Conservation (phyloP, 2,888 invertebrate species). For the Trypoxylon attenuatum region DNA sequence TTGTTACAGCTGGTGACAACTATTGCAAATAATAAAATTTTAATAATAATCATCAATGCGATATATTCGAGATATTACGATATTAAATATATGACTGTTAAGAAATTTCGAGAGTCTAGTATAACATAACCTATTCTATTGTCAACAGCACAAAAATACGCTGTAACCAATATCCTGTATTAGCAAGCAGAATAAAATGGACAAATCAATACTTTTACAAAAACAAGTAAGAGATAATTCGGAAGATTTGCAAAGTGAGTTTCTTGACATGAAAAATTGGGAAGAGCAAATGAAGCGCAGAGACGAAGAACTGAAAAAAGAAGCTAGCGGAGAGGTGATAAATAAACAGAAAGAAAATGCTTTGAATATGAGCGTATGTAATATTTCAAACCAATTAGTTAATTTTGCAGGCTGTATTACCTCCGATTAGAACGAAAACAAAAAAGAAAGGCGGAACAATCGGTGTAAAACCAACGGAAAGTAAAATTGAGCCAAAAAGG, state of each 20-base stretch:
- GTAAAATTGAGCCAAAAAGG: slow-evolving; percentile 70
- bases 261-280: slow-evolving; percentile 84
- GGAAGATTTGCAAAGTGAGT: slow-evolving; percentile 81
- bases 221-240: slow-evolving; percentile 84
- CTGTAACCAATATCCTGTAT: too few relatives aligned
- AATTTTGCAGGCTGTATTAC: slow-evolving; percentile 71
- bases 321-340: slow-evolving; percentile 58
- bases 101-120: too few relatives aligned
- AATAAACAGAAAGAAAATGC: too few relatives aligned
- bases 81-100: too few relatives aligned
- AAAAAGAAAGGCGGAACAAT: slow-evolving; percentile 22
- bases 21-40: too few relatives aligned
- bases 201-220: slow-evolving; percentile 81
- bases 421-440: slow-evolving; percentile 77
- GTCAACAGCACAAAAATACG: too few relatives aligned
- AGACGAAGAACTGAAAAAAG: slow-evolving; percentile 78
- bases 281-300: slow-evolving; percentile 84
- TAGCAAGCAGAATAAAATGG: too few relatives aligned
- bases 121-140: too few relatives aligned
- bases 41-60: too few relatives aligned
- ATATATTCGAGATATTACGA: too few relatives aligned
- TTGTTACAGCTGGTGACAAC: too few relatives aligned
- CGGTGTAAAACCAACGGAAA: slow-evolving; percentile 37
- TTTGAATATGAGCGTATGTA: too few relatives aligned
- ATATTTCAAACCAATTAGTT: background rate